Conservation (phyloP, 2,797 vertebrate species). For the Crocodylus rhombifer region DNA sequence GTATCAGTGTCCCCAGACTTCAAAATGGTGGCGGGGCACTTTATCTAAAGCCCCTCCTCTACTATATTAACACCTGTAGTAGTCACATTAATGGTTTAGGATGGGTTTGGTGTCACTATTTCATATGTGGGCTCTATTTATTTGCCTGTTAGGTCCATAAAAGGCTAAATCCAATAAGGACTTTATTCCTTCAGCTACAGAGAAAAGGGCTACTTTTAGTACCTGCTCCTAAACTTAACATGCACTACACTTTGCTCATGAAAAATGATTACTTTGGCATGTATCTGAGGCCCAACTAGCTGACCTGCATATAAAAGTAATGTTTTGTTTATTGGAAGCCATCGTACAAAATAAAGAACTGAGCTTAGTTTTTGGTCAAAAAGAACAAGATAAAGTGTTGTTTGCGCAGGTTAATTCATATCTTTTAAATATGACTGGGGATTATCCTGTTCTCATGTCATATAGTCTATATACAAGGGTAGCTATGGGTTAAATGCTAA, state of each 20-base stretch:
- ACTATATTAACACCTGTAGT: too few species aligned
- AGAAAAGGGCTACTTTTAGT: not conserved
- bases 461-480: not conserved
- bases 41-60: too few species aligned
- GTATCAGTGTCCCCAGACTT: too few species aligned
- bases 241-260: not conserved
- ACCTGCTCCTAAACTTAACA: not conserved
- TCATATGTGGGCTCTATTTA: too few species aligned
- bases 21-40: too few species aligned
- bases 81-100: too few species aligned
- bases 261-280: not conserved
- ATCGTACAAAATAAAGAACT: not conserved
- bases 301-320: not conserved
- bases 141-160: not conserved
- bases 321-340: not conserved
- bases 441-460: not conserved
- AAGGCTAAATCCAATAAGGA: not conserved
- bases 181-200: not conserved
- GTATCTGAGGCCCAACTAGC: not conserved
- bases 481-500: conserved; percentile 2
- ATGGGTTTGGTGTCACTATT: too few species aligned
- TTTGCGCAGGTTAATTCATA: not conserved
- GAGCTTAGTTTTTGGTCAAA: not conserved
- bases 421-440: not conserved
- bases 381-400: not conserved